phyloP scores from a whole-genome alignment of 2,113 vertebrate genomes.

The Saccopteryx leptura region DNA sequence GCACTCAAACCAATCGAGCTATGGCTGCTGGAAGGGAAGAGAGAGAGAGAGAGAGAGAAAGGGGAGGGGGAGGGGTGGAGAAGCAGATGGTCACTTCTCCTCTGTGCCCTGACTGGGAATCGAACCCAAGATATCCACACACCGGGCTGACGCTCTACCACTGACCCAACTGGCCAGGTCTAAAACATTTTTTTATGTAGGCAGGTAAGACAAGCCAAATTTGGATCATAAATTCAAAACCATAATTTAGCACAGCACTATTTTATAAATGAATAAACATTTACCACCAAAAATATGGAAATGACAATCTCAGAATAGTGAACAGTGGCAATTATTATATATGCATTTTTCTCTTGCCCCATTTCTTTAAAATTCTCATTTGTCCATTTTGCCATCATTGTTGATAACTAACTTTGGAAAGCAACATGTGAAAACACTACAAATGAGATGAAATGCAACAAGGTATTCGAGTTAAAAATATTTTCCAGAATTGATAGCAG shows the following conservation, averaged over 20 bases:
- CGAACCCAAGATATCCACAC: no score
- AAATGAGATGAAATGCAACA: neutral
- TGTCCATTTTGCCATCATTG: neutral
- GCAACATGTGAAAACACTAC: neutral
- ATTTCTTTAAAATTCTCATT: neutral
- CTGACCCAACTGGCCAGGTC: no score
- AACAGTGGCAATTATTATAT: neutral
- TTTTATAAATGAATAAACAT: constrained; percentile 16
- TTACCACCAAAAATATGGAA: neutral
- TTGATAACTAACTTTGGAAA: neutral
- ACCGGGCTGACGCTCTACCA: no score
- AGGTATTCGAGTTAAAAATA: neutral
- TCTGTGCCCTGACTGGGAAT: no score
- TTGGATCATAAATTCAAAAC: neutral
- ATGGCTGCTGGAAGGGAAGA: no score
- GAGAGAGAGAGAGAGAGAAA: no score
- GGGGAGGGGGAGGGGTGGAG: no score
- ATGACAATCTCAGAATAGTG: neutral
- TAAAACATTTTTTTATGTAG: neutral
- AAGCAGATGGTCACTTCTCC: no score
- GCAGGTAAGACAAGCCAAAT: neutral
- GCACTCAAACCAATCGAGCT: no score
- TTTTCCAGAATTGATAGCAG: neutral
- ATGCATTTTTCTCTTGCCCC: neutral
- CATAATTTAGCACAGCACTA: neutral